Evolutionary conservation across 2,888 invertebrate genomes (phyloP), one percentile per base, ranked within the genome.

Genomic region (Emmelina monodactyla): DNA sequence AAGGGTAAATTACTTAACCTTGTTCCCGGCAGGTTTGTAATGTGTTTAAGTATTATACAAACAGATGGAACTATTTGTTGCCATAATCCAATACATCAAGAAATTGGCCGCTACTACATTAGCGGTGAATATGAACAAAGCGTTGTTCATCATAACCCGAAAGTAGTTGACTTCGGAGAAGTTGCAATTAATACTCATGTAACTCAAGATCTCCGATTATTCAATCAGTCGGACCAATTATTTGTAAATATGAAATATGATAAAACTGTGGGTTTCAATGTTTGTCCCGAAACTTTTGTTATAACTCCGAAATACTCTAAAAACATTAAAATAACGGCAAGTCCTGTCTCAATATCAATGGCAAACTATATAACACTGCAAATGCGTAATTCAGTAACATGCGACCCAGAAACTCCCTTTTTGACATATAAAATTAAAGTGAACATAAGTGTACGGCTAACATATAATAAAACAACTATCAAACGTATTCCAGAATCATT

Each of bases 91-190:
- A 43, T 48, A 16, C 76, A 79, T 46, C 60, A 70, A 12, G 80
- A 81, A 64, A 59, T 72, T 28, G 73, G 82, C 1, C 64, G 82
- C 34, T 70, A 83, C 37, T 84, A 84, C 40, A 59, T 86, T 13
- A 76, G 84, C 47, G 86, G 85, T 0, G 71, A 82, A 51, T 79
- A 71, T 37, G 83, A 85, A 58, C 57, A 63, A 31, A 69, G 81
- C 16, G 53, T 59, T 15, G 55, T 86, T 11, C 53, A 53, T 3
- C 62, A 85, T 40, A 44, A 51, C 14, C 86, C 86, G 1, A 59
- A 71, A 37, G 46, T 54, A 5, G 40, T 85, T 0, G 45, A 73
- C 40, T 72, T 85, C 41, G 71, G 70, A 2, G 57, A 81, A 22
- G 57, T 85, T 7, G 28, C 46, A 25, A 54, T 83, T 2, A 60